These are phyloP conservation scores for Zelostemma sp. DNA, from an alignment of 1,140 invertebrate species.

Conservation along the genomic window DNA sequence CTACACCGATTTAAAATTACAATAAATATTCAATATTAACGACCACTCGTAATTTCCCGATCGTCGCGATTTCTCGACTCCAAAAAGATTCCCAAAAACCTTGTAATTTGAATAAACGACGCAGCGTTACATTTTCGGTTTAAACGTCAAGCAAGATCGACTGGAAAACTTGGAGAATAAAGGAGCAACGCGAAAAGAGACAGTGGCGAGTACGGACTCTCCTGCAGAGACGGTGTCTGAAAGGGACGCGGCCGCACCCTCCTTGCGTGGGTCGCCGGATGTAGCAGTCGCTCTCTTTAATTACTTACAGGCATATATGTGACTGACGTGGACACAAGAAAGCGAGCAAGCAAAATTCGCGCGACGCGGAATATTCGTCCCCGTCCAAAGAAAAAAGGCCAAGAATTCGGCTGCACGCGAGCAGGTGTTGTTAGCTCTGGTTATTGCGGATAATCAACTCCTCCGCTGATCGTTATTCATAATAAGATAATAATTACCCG, in stretches of 20 bases:
- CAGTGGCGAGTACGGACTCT: conserved; percentile 31
- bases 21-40: too few species aligned
- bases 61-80: too few species aligned
- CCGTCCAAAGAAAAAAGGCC: neutral
- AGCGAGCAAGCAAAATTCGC: conserved; percentile 37
- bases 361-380: too few species aligned
- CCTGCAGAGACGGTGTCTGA: conserved; percentile 46
- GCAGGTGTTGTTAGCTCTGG: neutral
- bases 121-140: conserved; percentile 30
- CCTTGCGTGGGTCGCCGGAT: conserved; percentile 70
- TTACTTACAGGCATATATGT: conserved; percentile 65
- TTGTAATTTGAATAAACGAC: too few species aligned
- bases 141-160: neutral
- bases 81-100: conserved; percentile 23
- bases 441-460: neutral
- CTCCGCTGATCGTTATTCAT: neutral
- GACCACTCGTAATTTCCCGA: too few species aligned
- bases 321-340: conserved; percentile 48
- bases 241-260: conserved; percentile 64
- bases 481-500: conserved; percentile 52
- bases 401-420: neutral
- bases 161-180: conserved; percentile 7
- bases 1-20: too few species aligned
- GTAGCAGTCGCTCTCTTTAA: conserved; percentile 70
- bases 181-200: conserved; percentile 28